Percentiles rank a stretch among this genome's conserved stretches.
Evolutionary conservation across 2,797 vertebrate species (phyloP).

Genomic region (Hippopotamyrus pictus): DNA sequence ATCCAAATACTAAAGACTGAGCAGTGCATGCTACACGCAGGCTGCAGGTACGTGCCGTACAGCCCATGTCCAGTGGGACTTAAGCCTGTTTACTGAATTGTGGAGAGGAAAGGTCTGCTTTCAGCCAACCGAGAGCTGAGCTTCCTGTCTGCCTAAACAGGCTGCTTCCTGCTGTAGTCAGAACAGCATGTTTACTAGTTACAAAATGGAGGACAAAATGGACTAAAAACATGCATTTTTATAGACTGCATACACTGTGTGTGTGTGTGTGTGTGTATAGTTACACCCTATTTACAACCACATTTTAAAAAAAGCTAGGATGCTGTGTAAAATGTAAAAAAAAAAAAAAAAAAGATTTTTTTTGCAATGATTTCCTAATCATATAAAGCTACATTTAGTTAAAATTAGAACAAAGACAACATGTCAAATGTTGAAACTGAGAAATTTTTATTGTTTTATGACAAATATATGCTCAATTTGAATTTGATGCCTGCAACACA

Average conservation of each 20-base stretch:
- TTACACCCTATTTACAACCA: neutral
- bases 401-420: no score
- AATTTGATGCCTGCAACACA: no score
- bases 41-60: neutral
- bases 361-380: neutral
- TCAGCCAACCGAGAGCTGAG: constrained; percentile 30
- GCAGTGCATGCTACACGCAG: neutral
- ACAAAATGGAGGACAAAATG: neutral
- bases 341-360: neutral
- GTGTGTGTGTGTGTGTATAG: neutral
- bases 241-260: neutral
- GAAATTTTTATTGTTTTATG: no score
- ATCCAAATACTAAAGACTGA: neutral
- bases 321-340: neutral
- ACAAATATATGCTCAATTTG: no score
- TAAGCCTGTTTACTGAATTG: constrained; percentile 15
- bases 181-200: neutral
- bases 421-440: no score
- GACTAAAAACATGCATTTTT: neutral
- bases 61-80: neutral
- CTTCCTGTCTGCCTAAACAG: constrained; percentile 58
- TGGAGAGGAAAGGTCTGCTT: constrained; percentile 36
- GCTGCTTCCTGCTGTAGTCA: constrained; percentile 63
- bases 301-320: neutral
- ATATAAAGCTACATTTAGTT: neutral